Evolutionary conservation across 1,140 invertebrate genomes (phyloP).

Genomic region (Macrostomum lignano): DNA sequence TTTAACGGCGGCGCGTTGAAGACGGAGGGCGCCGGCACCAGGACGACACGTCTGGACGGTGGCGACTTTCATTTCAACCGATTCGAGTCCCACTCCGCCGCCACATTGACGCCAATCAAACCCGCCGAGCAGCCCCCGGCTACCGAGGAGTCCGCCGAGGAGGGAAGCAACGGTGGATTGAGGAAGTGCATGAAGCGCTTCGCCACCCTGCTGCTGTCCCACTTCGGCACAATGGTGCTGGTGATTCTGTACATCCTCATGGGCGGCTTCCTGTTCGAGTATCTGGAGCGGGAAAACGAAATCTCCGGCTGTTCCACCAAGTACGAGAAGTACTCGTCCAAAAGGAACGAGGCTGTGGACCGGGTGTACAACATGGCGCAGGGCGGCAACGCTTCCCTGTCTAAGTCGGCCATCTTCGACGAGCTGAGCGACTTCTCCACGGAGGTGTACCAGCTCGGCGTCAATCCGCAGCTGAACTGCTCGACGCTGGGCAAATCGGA

Average conservation of each 20-base stretch:
- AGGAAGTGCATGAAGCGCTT: too few species aligned
- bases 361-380: background rate
- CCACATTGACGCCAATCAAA: too few species aligned
- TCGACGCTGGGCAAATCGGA: slow-evolving; percentile 28
- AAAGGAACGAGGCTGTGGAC: background rate
- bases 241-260: slow-evolving; percentile 60
- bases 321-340: background rate
- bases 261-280: slow-evolving; percentile 62
- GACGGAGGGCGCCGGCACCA: too few species aligned
- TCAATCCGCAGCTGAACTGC: slow-evolving; percentile 34
- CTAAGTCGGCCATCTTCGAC: background rate
- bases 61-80: too few species aligned
- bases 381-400: background rate
- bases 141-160: too few species aligned
- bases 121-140: too few species aligned
- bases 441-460: slow-evolving; percentile 19
- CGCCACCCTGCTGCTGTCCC: too few species aligned
- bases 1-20: too few species aligned
- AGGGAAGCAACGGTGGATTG: too few species aligned
- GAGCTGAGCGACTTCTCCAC: slow-evolving; percentile 1
- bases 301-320: slow-evolving; percentile 6
- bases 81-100: too few species aligned
- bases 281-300: slow-evolving; percentile 44
- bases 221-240: slow-evolving; percentile 56
- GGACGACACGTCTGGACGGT: too few species aligned